Base-by-base conservation (phyloP, 2,113 vertebrate genomes). In the Lathamus discolor region DNA sequence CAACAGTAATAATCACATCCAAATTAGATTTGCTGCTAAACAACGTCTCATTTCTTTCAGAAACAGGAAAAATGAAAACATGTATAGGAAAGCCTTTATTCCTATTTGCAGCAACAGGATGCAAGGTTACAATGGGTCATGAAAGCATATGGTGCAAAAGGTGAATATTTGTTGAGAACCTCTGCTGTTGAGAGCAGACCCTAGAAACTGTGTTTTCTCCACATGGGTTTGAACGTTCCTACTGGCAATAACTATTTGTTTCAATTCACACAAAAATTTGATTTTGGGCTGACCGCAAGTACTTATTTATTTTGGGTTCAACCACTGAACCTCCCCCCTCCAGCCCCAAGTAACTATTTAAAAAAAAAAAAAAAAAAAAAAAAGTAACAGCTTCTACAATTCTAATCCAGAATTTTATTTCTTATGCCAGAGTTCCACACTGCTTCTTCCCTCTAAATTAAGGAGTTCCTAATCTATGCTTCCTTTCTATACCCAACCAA, bases 1-100 rank as follows among this genome's bases (percentile, higher is more conserved):
- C 94, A 95, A 92, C 93, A 89, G 91, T 74, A 95, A 95, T 95
- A 95, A 96, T 96, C 96, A 95, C 93, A 76, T 95, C 86, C 88
- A 93, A 95, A 95, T 96, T 95, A 94, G 73, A 94, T 94, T 91
- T 95, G 80, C 80, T 93, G 76, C 72, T 91, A 92, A 92, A 94
- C 80, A 95, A 43, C 9, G 0, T 90, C 83, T 51, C 76, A 81
- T 90, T 95, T 91, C 86, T 95, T 93, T 92, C 86, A 88, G 89
- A 89, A 95, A 96, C n/a, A 91, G 80, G 86, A 93, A 92, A 92
- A 96, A 63, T 72, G 73, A 87, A 92, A 97, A 85, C 76, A 83
- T 35, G n/a, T 83, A 93, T 94, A 94, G 83, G 77, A 88, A 92
- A 86, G 59, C 24, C 73, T 97, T 95, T 94, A 94, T 88, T 93